phyloP scores from a whole-genome alignment of 2,113 vertebrate genomes.

The Sisor rabdophorus region DNA sequence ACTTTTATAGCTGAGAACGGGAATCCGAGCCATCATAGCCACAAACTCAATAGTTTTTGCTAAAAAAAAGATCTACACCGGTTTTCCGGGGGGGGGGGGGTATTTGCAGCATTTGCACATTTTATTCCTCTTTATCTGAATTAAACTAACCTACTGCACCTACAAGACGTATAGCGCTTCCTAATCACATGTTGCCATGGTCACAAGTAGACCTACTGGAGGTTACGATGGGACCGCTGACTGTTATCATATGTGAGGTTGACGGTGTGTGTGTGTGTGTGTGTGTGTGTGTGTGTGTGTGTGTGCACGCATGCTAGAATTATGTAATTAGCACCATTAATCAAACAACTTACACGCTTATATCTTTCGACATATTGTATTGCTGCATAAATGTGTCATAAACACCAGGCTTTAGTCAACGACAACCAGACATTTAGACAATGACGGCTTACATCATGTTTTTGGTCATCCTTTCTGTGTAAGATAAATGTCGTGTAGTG shows the following conservation, averaged over 20 bases:
- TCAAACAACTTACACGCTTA: conserved; percentile 19
- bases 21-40: too few relatives aligned
- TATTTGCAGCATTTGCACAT: neutral
- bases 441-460: neutral
- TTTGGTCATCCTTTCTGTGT: neutral
- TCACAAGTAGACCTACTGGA: neutral
- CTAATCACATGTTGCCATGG: conserved; percentile 27
- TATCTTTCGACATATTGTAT: conserved; percentile 31
- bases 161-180: neutral
- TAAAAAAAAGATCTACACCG: too few relatives aligned
- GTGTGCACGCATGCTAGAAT: conserved; percentile 11
- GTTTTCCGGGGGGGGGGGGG: too few relatives aligned
- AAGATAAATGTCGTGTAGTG: neutral
- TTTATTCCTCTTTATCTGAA: conserved; percentile 2
- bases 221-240: neutral
- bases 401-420: conserved; percentile 22
- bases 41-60: too few relatives aligned
- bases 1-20: too few relatives aligned
- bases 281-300: neutral
- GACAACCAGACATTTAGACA: conserved; percentile 6
- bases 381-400: conserved; percentile 36
- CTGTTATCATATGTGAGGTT: conserved; percentile 19
- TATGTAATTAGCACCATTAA: conserved; percentile 29
- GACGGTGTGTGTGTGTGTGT: conserved; percentile 16
- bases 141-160: neutral